Conservation (phyloP, 2,113 vertebrate genomes). For the Microtus montanus region DNA sequence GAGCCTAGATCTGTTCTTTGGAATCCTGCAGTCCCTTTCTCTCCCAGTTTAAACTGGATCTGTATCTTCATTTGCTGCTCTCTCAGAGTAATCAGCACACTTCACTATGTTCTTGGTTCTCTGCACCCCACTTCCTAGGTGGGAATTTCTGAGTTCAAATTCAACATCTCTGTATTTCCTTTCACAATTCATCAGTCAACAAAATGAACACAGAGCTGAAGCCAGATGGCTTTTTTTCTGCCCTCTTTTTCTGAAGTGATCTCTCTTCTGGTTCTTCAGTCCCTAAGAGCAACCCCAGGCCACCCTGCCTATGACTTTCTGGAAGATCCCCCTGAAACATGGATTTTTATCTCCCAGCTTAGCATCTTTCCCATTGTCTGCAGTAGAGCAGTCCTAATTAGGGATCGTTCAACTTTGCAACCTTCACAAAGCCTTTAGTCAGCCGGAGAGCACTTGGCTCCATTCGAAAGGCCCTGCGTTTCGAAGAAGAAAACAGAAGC, state of each 20-base stretch:
- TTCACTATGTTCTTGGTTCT: background rate
- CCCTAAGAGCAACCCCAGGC: background rate
- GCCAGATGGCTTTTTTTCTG: background rate
- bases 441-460: background rate
- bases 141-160: slow-evolving; percentile 19
- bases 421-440: background rate
- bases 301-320: background rate
- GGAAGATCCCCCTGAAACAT: background rate
- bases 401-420: background rate
- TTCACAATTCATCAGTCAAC: background rate
- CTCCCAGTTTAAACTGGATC: background rate
- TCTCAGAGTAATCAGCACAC: background rate
- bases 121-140: background rate
- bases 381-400: background rate
- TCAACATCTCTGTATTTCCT: background rate
- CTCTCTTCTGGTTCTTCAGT: background rate
- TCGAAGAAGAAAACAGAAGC: background rate
- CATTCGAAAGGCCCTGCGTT: background rate
- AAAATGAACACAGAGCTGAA: slow-evolving; percentile 25
- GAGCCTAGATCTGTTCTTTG: background rate
- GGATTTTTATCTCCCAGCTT: background rate
- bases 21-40: background rate
- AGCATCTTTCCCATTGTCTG: background rate
- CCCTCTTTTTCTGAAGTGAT: background rate
- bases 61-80: background rate